phyloP scores from a whole-genome alignment of 2,888 invertebrate genomes.

The Gasteruption jaculator region DNA sequence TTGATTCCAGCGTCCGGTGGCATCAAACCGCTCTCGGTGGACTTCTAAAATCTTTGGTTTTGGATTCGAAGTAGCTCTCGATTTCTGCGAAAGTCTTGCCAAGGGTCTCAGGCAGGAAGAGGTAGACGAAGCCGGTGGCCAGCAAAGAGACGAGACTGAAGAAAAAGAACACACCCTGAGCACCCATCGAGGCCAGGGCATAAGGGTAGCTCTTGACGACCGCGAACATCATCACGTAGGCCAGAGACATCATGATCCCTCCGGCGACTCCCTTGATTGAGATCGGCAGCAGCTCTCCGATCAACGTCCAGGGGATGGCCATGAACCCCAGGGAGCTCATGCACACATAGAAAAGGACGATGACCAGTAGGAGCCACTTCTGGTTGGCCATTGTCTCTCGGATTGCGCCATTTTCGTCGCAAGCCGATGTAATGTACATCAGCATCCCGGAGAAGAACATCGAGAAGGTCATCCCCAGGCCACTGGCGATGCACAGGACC shows the following conservation, averaged over 20 bases:
- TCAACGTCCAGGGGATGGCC: slow-evolving; percentile 60
- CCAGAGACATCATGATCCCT: slow-evolving; percentile 54
- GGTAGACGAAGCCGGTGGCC: slow-evolving; percentile 52
- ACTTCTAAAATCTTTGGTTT: too few species aligned
- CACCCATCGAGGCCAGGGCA: slow-evolving; percentile 46
- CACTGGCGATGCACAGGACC: slow-evolving; percentile 53
- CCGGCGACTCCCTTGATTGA: slow-evolving; percentile 55
- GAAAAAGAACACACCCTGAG: slow-evolving; percentile 52
- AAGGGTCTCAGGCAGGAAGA: slow-evolving; percentile 58
- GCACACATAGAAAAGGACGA: slow-evolving; percentile 55
- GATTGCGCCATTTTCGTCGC: slow-evolving; percentile 30
- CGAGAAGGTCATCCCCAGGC: slow-evolving; percentile 55
- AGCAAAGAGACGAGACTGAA: slow-evolving; percentile 52
- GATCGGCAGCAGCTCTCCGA: slow-evolving; percentile 56
- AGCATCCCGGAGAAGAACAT: slow-evolving; percentile 47
- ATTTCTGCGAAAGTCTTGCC: slow-evolving; percentile 58
- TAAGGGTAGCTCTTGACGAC: slow-evolving; percentile 56
- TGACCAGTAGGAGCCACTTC: slow-evolving; percentile 51
- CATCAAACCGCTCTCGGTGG: too few species aligned
- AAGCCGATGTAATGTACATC: slow-evolving; percentile 33
- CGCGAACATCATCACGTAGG: slow-evolving; percentile 57
- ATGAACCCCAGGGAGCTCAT: slow-evolving; percentile 56
- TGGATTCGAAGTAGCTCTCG: slow-evolving; percentile 54
- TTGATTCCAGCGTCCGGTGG: too few species aligned
- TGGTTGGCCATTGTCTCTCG: slow-evolving; percentile 30